Evolutionary conservation across 64 coral and sea anemone genomes (phyloP).

Genomic region (Cladopsammia gracilis): DNA sequence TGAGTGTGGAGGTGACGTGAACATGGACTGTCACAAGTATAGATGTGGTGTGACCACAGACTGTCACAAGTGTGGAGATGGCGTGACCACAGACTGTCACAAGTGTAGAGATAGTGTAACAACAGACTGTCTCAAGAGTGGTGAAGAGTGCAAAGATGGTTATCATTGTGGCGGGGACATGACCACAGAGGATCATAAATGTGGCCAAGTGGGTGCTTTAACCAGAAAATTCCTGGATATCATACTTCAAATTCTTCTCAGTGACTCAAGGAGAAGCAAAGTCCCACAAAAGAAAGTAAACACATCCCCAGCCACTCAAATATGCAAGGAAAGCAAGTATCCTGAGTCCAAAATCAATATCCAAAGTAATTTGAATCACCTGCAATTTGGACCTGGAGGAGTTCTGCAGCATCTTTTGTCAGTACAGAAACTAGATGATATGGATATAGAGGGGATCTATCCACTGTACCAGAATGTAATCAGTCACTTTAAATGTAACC

Average conservation of each 20-base stretch:
- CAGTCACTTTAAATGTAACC: constrained; percentile 54
- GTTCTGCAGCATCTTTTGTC: constrained; percentile 68
- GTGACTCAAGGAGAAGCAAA: constrained; percentile 61
- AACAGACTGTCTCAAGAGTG: too few relatives aligned
- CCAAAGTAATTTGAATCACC: neutral
- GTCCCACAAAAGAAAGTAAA: neutral
- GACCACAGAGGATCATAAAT: neutral
- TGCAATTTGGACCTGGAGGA: constrained; percentile 67
- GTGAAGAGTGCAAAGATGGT: neutral
- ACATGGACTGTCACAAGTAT: neutral
- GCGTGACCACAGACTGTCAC: neutral
- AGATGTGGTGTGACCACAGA: neutral
- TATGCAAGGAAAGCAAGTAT: constrained; percentile 65
- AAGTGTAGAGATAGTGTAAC: neutral
- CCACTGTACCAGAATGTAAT: constrained; percentile 54
- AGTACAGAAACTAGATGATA: constrained; percentile 78
- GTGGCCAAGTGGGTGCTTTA: constrained; percentile 23
- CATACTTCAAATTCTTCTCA: constrained; percentile 79
- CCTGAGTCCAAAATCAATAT: neutral
- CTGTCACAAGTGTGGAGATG: neutral
- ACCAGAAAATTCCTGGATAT: constrained; percentile 44
- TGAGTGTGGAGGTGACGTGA: neutral
- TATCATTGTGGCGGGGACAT: neutral
- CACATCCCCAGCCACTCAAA: neutral
- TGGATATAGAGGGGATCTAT: constrained; percentile 79